Evolutionary conservation across 2,888 invertebrate species (phyloP).

Genomic region (Keiferia lycopersicella): DNA sequence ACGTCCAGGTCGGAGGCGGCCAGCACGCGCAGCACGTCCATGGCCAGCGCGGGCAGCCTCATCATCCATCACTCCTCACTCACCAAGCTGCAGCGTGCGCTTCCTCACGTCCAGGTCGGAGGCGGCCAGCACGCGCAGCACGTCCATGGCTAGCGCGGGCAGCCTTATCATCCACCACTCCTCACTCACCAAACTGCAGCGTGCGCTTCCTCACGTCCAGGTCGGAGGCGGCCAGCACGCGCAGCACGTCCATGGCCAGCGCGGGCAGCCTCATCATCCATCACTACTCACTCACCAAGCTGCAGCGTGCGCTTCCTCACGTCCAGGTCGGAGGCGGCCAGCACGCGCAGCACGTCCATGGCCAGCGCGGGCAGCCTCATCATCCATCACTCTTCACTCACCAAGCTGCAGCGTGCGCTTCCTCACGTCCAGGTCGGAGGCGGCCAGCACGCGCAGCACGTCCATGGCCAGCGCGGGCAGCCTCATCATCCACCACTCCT

Average conservation of each 20-base stretch:
- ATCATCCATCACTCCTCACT: too few species aligned
- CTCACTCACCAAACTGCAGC: slow-evolving; percentile 30
- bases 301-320: slow-evolving; percentile 95
- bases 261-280: slow-evolving; percentile 83
- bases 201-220: slow-evolving; percentile 99
- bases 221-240: slow-evolving; percentile 99
- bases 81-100: too few species aligned
- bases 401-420: slow-evolving; percentile 90
- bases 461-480: too few species aligned
- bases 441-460: slow-evolving; percentile 94
- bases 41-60: slow-evolving; percentile 95
- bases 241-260: slow-evolving; percentile 96
- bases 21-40: slow-evolving; percentile 98
- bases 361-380: slow-evolving; percentile 96
- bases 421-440: slow-evolving; percentile 97
- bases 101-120: too few species aligned
- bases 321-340: slow-evolving; percentile 98
- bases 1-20: slow-evolving; percentile 97
- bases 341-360: slow-evolving; percentile 99
- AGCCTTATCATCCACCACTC: slow-evolving; percentile 46
- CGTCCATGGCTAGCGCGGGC: slow-evolving; percentile 97
- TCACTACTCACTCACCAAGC: too few species aligned
- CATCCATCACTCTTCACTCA: too few species aligned
- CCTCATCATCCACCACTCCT: too few species aligned
- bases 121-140: too few species aligned